Evolutionary conservation across 2,797 vertebrate genomes (phyloP), one percentile per base, ranked within the genome.

Genomic region (Philypnodon macrostomus): DNA sequence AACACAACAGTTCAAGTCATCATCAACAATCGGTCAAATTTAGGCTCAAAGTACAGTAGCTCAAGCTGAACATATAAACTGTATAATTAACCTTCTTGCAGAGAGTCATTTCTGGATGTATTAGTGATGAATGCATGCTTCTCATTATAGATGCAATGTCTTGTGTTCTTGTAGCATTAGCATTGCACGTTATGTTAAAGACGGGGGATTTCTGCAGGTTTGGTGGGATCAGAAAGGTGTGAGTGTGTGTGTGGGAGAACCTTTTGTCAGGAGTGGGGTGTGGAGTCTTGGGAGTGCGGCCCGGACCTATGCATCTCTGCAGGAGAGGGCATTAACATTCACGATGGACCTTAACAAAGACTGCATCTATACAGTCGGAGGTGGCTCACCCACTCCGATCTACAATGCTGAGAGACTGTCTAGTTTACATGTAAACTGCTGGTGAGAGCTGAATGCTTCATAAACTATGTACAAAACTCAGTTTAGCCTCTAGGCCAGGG

Each of bases 311-410:
- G 8, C 44, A 24, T 61, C 66, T 68, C 61, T 54, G 8, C 44
- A 24, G 63, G 67, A 55, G 78, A 81, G 70, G 81, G 79, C 72
- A 83, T 84, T 81, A 69, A 56, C 47, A 27, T 36, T 37, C 60
- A 77, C 68, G 62, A 69, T 73, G 53, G 12, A 34, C 7, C 32
- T 1, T 14, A 40, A 71, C 42, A 32, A 72, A 69, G 63, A 33
- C 40, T 12, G 14, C 4, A 10, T 12, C 56, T 50, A 31, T 35
- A 41, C 33, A 52, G n/a, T n/a, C n/a, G n/a, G 33, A 56, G 33
- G 24, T 38, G 41, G 39, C 45, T 1, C 10, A 17, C 24, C 45
- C 23, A 30, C 47, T 41, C 6, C 4, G 4, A n/a, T 36, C 59
- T 68, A 40, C 32, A 14, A 53, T 33, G 30, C 38, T 45, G 19